Conservation (phyloP, 2,113 vertebrate species). For the Gymnogyps californianus region DNA sequence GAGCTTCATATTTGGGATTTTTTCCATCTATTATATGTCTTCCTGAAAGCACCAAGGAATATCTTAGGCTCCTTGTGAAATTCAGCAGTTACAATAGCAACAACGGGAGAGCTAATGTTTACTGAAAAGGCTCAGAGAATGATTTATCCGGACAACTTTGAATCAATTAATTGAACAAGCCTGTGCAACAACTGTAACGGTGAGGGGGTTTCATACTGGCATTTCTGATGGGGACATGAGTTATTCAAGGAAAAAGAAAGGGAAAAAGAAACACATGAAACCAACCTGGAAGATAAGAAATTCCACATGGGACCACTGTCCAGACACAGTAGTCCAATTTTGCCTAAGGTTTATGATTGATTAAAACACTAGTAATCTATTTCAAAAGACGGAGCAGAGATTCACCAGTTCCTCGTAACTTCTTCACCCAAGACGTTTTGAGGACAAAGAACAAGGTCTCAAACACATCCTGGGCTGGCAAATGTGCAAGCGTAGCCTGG, state of each 20-base stretch:
- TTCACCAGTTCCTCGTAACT: not conserved
- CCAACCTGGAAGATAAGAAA: not conserved
- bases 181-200: not conserved
- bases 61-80: not conserved
- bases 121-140: not conserved
- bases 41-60: not conserved
- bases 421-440: not conserved
- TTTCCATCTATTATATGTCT: not conserved
- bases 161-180: not conserved
- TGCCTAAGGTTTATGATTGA: not conserved
- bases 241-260: accelerated
- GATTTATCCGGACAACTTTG: not conserved
- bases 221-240: not conserved
- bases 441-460: not conserved
- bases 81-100: not conserved
- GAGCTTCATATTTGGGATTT: not conserved
- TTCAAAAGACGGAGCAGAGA: not conserved
- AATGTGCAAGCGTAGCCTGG: not conserved
- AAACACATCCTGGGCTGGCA: not conserved
- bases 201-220: not conserved
- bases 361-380: not conserved
- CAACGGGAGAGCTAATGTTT: not conserved
- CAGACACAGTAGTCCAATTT: not conserved
- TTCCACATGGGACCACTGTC: not conserved
- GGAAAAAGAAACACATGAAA: not conserved